A percentile compares a stretch with the other conserved stretches of the same genome.
Conservation (phyloP, 2,888 invertebrate species). For the Hypomecis punctinalis region DNA sequence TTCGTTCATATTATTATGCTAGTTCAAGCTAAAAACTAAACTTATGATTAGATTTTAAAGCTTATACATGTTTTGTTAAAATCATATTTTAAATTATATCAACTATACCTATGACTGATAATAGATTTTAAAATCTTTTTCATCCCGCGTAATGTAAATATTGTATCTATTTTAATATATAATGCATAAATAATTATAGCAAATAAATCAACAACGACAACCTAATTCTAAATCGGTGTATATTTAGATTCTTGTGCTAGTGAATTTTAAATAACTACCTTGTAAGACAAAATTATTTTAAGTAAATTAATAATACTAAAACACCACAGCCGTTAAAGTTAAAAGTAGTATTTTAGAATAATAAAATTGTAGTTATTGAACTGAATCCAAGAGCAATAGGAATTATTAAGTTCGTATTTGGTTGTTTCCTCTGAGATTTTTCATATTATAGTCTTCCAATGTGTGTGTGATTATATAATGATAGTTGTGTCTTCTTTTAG, state of each 20-base stretch:
- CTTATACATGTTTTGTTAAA: constrained; percentile 35
- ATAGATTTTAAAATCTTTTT: constrained; percentile 67
- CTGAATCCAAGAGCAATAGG: constrained; percentile 75
- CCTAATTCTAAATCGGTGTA: constrained; percentile 82
- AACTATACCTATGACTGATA: constrained; percentile 76
- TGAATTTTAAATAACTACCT: constrained; percentile 41
- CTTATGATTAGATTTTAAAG: constrained; percentile 49
- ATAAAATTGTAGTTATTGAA: constrained; percentile 57
- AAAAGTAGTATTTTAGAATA: constrained; percentile 57
- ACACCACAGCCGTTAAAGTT: constrained; percentile 71
- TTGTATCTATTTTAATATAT: constrained; percentile 52
- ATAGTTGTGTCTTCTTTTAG: constrained; percentile 43
- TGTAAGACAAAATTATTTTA: constrained; percentile 52
- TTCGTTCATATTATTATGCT: constrained; percentile 26
- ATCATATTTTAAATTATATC: constrained; percentile 45
- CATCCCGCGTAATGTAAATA: constrained; percentile 64
- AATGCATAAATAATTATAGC: constrained; percentile 50
- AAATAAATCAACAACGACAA: constrained; percentile 79
- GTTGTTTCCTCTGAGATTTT: constrained; percentile 55
- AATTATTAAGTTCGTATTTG: constrained; percentile 47
- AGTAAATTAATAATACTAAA: constrained; percentile 64
- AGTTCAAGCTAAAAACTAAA: constrained; percentile 43
- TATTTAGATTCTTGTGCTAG: constrained; percentile 60
- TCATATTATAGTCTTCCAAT: constrained; percentile 81
- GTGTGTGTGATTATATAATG: constrained; percentile 63